A percentile compares a stretch with the other conserved stretches of the same genome.
Conservation (phyloP, 2,113 vertebrate species). For the Dipodomys merriami region DNA sequence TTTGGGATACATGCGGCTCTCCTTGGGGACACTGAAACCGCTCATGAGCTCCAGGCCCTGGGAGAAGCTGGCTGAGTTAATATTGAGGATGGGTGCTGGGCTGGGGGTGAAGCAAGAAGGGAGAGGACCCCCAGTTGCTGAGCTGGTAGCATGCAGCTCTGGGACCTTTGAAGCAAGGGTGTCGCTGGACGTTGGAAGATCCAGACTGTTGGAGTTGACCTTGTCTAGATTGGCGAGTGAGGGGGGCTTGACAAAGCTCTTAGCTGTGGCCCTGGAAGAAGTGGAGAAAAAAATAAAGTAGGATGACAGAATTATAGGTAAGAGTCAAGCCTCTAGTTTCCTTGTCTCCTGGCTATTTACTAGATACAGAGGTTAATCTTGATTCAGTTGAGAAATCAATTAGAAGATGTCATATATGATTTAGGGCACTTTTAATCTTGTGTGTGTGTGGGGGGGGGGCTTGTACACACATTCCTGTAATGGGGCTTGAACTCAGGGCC, state of each 20-base stretch:
- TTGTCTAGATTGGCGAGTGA: conserved; percentile 94
- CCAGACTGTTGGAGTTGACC: conserved; percentile 93
- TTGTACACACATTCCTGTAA: too few species aligned
- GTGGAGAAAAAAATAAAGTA: neutral
- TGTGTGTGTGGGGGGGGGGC: too few species aligned
- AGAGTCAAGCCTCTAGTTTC: neutral
- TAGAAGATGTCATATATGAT: neutral
- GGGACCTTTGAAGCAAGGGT: conserved; percentile 90
- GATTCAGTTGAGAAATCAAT: rapidly evolving
- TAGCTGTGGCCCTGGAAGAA: conserved; percentile 87
- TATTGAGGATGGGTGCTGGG: conserved; percentile 95
- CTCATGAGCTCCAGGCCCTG: conserved; percentile 91
- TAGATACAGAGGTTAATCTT: neutral
- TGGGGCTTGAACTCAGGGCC: too few species aligned
- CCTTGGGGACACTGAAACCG: conserved; percentile 86
- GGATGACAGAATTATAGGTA: neutral
- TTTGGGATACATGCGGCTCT: conserved; percentile 92
- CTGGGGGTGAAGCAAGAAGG: conserved; percentile 92
- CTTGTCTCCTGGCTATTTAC: neutral
- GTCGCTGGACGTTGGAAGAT: conserved; percentile 88
- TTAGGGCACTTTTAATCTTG: neutral
- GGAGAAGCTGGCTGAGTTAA: conserved; percentile 94
- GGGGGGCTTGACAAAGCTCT: conserved; percentile 93
- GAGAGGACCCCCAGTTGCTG: conserved; percentile 72
- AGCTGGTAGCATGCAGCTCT: conserved; percentile 85